Percentiles rank a stretch among this genome's conserved stretches.
Evolutionary conservation across 2,888 invertebrate genomes (phyloP).

Genomic region (Dysmachus trigonus): DNA sequence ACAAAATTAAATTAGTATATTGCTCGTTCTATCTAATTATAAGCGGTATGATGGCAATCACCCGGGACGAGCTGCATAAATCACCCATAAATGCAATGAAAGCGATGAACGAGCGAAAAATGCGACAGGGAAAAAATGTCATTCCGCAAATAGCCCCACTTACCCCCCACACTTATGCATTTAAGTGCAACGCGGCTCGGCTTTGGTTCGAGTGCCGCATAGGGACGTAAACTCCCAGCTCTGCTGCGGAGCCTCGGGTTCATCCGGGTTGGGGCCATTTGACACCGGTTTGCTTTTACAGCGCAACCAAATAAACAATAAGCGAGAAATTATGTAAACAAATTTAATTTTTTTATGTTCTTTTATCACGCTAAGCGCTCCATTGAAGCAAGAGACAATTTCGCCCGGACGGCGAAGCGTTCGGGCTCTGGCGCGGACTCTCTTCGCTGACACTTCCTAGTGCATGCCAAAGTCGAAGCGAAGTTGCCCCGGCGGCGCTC

Average conservation of each 20-base stretch:
- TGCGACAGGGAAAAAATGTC: neutral
- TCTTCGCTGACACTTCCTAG: conserved; percentile 7
- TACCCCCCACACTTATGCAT: neutral
- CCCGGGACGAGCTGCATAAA: neutral
- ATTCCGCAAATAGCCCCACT: neutral
- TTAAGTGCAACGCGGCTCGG: neutral
- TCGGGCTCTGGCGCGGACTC: neutral
- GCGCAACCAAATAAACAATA: neutral
- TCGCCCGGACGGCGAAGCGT: neutral
- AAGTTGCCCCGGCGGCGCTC: neutral
- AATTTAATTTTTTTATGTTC: neutral
- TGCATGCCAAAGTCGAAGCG: neutral
- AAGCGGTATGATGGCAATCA: neutral
- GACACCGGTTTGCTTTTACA: neutral
- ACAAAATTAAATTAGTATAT: neutral
- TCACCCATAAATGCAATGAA: neutral
- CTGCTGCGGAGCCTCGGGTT: neutral
- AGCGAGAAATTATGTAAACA: conserved; percentile 19
- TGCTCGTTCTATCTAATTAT: neutral
- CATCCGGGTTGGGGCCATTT: neutral
- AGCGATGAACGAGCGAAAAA: neutral
- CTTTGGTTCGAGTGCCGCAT: neutral
- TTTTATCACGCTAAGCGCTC: neutral
- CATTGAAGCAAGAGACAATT: conserved; percentile 7
- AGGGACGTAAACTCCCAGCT: neutral